A percentile compares a stretch with the other conserved stretches of the same genome.
Evolutionary conservation across 2,888 invertebrate genomes (phyloP).

Genomic region (Alentia gelatinosa): DNA sequence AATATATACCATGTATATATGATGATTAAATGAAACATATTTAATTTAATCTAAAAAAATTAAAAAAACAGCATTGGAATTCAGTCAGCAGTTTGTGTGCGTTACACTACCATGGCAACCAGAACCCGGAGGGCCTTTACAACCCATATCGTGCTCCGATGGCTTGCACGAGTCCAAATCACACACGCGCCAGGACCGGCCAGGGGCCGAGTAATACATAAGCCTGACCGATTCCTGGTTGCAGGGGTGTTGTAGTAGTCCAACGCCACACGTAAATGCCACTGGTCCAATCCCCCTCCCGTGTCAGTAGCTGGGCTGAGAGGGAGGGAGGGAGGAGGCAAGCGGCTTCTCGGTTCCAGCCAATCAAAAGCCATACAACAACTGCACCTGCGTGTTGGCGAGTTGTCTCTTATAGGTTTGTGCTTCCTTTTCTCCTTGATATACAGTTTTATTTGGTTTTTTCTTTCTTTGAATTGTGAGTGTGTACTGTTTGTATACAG

Average conservation of each 20-base stretch:
- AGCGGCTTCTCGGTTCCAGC: neutral
- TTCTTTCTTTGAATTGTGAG: too few relatives aligned
- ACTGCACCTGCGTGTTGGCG: neutral
- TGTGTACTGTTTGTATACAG: too few relatives aligned
- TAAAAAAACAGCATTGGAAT: slow-evolving; percentile 36
- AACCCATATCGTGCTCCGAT: neutral
- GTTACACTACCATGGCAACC: neutral
- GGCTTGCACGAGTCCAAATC: neutral
- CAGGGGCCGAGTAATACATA: neutral
- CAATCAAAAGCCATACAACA: neutral
- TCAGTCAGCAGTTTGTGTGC: slow-evolving; percentile 27
- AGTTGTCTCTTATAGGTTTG: neutral
- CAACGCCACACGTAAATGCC: neutral
- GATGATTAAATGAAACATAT: neutral
- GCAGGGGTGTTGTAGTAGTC: neutral
- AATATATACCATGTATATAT: slow-evolving; percentile 40
- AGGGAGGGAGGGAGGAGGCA: too few relatives aligned
- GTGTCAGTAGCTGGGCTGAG: neutral
- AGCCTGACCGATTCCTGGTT: neutral
- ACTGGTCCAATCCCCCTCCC: neutral
- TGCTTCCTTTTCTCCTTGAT: neutral
- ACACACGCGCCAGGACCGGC: neutral
- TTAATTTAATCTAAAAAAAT: neutral
- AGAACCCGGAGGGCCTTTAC: neutral
- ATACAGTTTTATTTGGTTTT: neutral